Percentiles rank a stretch among this genome's conserved stretches.
Conservation (phyloP, 2,888 invertebrate genomes). For the Diadromus collaris region DNA sequence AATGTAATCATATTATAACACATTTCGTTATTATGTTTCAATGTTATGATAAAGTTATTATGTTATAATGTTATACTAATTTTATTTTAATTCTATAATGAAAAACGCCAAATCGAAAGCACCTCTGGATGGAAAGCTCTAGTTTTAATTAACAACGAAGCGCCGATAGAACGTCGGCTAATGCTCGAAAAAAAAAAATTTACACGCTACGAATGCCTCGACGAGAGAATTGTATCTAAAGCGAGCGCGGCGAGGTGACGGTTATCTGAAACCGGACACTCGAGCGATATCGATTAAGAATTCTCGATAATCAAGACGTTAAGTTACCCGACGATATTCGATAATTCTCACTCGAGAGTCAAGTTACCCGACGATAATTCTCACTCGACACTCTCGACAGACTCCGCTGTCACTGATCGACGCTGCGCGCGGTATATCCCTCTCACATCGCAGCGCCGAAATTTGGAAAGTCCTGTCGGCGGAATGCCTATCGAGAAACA, state of each 20-base stretch:
- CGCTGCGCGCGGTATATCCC: background rate
- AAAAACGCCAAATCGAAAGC: too few species aligned
- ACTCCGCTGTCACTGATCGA: background rate
- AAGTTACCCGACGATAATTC: background rate
- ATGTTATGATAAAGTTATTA: too few species aligned
- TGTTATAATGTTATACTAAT: too few species aligned
- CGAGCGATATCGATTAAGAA: constrained; percentile 38
- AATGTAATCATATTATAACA: too few species aligned
- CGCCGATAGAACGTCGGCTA: background rate
- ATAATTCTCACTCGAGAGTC: constrained; percentile 19
- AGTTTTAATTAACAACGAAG: background rate
- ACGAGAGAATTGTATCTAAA: constrained; percentile 10
- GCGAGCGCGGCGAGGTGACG: constrained; percentile 39
- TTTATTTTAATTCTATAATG: too few species aligned
- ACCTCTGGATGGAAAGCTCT: too few species aligned
- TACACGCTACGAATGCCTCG: background rate
- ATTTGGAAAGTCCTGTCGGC: constrained; percentile 13
- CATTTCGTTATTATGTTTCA: too few species aligned
- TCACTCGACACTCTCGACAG: background rate
- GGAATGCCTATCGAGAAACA: background rate
- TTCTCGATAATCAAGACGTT: constrained; percentile 16
- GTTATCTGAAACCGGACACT: constrained; percentile 66
- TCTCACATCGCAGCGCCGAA: background rate
- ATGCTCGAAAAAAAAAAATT: background rate
- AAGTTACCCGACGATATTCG: background rate